Conservation (phyloP, 2,888 invertebrate genomes). For the Eupithecia inturbata region DNA sequence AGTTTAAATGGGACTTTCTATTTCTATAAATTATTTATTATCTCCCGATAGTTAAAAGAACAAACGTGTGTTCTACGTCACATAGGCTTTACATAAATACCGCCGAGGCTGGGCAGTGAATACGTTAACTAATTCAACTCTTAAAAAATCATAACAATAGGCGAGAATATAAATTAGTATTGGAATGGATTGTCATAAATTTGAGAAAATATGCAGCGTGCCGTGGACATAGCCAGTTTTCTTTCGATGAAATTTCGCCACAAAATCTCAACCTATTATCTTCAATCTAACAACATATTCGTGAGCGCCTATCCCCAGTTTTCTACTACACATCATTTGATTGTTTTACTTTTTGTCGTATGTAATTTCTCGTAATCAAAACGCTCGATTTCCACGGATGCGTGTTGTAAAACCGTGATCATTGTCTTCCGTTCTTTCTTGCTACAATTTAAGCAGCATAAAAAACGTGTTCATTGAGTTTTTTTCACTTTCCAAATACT, state of each 20-base stretch:
- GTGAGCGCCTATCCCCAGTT: neutral
- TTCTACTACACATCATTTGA: conserved; percentile 34
- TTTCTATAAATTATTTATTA: conserved; percentile 46
- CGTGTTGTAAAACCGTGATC: conserved; percentile 41
- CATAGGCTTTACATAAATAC: neutral
- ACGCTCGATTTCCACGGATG: conserved; percentile 47
- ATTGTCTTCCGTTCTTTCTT: conserved; percentile 7
- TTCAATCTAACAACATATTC: neutral
- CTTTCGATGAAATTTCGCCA: neutral
- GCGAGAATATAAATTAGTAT: neutral
- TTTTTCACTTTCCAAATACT: conserved; percentile 27
- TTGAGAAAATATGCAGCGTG: neutral
- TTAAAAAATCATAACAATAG: neutral
- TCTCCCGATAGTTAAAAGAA: conserved; percentile 26
- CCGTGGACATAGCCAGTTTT: too few species aligned
- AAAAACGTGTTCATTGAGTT: conserved; percentile 19
- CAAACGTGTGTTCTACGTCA: neutral
- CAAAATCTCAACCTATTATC: neutral
- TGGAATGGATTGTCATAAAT: neutral
- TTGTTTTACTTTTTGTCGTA: conserved; percentile 57
- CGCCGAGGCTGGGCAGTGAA: too few species aligned
- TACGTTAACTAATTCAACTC: too few species aligned
- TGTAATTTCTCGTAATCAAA: conserved; percentile 53
- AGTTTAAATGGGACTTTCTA: conserved; percentile 52
- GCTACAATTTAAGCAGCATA: conserved; percentile 18